Conservation (phyloP, 2,888 invertebrate species). For the Drosophila eohydei region DNA sequence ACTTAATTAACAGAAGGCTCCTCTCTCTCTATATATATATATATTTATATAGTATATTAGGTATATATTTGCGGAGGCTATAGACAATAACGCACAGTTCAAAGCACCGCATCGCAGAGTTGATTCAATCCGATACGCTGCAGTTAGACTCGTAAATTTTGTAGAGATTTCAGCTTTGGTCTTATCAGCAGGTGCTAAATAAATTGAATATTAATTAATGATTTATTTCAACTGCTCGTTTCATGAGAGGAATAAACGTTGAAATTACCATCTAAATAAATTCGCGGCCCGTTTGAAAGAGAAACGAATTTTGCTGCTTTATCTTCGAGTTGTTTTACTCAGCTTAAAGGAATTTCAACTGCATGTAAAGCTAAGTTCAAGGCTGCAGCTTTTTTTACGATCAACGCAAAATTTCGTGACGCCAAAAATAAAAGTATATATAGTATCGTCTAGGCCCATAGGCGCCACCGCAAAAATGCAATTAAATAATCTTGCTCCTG, state of each 20-base stretch:
- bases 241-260: conserved; percentile 37
- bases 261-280: conserved; percentile 62
- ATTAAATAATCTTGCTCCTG: conserved; percentile 36
- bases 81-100: conserved; percentile 38
- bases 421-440: neutral
- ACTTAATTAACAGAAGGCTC: conserved; percentile 55
- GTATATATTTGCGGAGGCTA: conserved; percentile 22
- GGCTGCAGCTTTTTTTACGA: conserved; percentile 10
- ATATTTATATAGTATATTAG: conserved; percentile 1
- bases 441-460: conserved; percentile 30
- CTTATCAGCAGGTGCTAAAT: conserved; percentile 61
- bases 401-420: conserved; percentile 11
- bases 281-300: conserved; percentile 48
- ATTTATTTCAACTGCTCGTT: conserved; percentile 36
- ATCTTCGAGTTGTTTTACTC: conserved; percentile 27
- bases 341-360: conserved; percentile 56
- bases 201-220: conserved; percentile 52
- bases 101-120: conserved; percentile 32
- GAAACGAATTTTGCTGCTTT: conserved; percentile 30
- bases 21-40: neutral
- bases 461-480: conserved; percentile 53
- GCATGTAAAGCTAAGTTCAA: conserved; percentile 49
- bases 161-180: conserved; percentile 16
- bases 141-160: conserved; percentile 42
- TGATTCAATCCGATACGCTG: conserved; percentile 9